Evolutionary conservation across 2,113 vertebrate species (phyloP).

Genomic region (Platichthys flesus): DNA sequence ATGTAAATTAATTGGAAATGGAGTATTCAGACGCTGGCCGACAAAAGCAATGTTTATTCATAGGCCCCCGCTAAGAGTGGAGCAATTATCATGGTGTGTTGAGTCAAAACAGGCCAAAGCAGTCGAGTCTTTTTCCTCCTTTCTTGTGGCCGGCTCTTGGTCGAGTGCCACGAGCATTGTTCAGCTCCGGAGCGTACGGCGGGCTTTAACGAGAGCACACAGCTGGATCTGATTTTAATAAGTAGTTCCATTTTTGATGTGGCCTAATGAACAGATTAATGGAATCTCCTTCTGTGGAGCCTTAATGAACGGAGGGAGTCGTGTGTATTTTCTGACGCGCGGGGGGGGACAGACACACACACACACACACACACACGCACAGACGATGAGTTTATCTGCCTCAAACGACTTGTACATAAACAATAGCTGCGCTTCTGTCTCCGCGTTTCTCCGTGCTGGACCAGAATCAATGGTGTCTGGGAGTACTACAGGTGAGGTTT

Average conservation of each 20-base stretch:
- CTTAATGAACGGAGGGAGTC: slow-evolving; percentile 81
- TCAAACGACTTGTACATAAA: slow-evolving; percentile 76
- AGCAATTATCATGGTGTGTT: slow-evolving; percentile 75
- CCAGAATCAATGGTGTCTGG: slow-evolving; percentile 71
- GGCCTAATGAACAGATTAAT: slow-evolving; percentile 86
- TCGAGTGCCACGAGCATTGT: slow-evolving; percentile 81
- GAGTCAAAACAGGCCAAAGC: slow-evolving; percentile 77
- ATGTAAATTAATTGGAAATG: slow-evolving; percentile 81
- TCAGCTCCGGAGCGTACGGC: slow-evolving; percentile 67
- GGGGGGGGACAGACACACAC: slow-evolving; percentile 13
- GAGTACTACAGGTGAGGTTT: slow-evolving; percentile 83
- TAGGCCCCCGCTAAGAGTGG: slow-evolving; percentile 74
- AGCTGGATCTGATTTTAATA: slow-evolving; percentile 86
- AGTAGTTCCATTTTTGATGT: slow-evolving; percentile 85
- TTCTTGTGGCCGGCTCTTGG: slow-evolving; percentile 76
- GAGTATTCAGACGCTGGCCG: slow-evolving; percentile 69
- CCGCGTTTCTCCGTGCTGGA: slow-evolving; percentile 68
- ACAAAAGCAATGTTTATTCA: slow-evolving; percentile 82
- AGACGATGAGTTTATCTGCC: slow-evolving; percentile 63
- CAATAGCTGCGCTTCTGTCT: slow-evolving; percentile 65
- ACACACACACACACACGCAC: slow-evolving; percentile 44
- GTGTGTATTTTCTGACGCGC: slow-evolving; percentile 49
- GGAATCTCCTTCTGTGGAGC: slow-evolving; percentile 82
- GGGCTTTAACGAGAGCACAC: slow-evolving; percentile 80
- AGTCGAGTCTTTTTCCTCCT: slow-evolving; percentile 46